Percentiles rank a stretch among this genome's conserved stretches.
These are phyloP conservation scores for Falco novaeseelandiae DNA, from an alignment of 2,797 vertebrate genomes.

Conservation along the genomic window DNA sequence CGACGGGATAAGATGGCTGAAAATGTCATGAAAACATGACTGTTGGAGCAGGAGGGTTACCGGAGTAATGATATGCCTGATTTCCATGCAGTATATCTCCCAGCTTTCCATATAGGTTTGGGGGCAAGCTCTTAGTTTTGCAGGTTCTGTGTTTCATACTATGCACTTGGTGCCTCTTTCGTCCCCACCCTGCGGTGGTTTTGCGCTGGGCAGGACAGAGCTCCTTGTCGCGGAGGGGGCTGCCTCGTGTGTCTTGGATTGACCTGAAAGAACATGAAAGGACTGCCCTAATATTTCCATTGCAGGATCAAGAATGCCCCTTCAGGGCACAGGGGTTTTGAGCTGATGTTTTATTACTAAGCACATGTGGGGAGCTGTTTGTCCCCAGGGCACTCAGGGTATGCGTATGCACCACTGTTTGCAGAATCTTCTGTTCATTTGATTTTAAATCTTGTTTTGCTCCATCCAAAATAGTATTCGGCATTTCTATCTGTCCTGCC, in stretches of 20 bases:
- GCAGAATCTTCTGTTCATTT: background rate
- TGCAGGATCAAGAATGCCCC: background rate
- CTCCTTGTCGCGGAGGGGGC: background rate
- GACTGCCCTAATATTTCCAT: background rate
- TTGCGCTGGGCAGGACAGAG: background rate
- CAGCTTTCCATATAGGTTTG: background rate
- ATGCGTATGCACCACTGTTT: background rate
- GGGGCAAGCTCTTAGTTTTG: background rate
- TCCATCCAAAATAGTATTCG: background rate
- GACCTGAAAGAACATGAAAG: background rate
- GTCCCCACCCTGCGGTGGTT: accelerated
- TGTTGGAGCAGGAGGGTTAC: background rate
- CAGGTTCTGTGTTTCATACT: background rate
- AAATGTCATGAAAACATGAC: background rate
- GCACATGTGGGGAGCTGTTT: background rate
- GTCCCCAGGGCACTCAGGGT: background rate
- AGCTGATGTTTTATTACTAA: background rate
- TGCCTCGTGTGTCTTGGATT: background rate
- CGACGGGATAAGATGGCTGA: constrained; percentile 27
- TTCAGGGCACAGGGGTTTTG: background rate
- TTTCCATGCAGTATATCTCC: background rate
- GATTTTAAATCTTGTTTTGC: background rate
- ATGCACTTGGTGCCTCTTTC: background rate
- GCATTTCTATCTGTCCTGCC: accelerated
- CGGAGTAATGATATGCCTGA: background rate